phyloP scores from a whole-genome alignment of 2,888 invertebrate species.

The Morpho helenor region DNA sequence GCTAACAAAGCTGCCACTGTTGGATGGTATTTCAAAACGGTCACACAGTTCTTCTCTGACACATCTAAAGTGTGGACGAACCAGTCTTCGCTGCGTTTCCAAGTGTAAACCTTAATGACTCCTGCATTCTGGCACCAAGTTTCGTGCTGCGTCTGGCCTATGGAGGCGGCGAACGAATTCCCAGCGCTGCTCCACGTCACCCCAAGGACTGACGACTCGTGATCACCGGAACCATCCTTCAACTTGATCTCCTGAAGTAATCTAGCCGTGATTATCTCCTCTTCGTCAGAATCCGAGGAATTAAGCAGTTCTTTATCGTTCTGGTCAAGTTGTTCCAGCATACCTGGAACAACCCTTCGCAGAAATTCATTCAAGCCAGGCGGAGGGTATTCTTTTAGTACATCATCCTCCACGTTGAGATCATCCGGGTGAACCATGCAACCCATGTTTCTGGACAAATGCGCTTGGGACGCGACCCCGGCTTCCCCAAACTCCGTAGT shows the following conservation, averaged over 20 bases:
- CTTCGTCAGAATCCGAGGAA: slow-evolving; percentile 65
- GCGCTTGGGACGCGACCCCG: slow-evolving; percentile 48
- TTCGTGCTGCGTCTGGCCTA: slow-evolving; percentile 55
- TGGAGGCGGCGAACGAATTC: slow-evolving; percentile 54
- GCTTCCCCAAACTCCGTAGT: slow-evolving; percentile 48
- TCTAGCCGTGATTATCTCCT: slow-evolving; percentile 48
- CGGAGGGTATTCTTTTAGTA: slow-evolving; percentile 46
- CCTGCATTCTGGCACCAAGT: slow-evolving; percentile 63
- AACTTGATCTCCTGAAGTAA: slow-evolving; percentile 46
- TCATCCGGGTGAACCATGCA: slow-evolving; percentile 45
- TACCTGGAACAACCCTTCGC: slow-evolving; percentile 52
- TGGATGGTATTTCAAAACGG: slow-evolving; percentile 55
- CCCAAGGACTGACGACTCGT: slow-evolving; percentile 44
- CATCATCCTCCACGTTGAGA: slow-evolving; percentile 40
- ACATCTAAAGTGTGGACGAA: slow-evolving; percentile 51
- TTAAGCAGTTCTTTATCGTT: slow-evolving; percentile 42
- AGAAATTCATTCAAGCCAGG: slow-evolving; percentile 61
- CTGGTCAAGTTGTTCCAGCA: slow-evolving; percentile 59
- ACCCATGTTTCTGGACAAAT: slow-evolving; percentile 40
- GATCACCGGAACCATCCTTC: slow-evolving; percentile 54
- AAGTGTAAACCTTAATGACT: slow-evolving; percentile 50
- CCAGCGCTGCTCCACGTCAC: slow-evolving; percentile 60
- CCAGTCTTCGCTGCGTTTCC: slow-evolving; percentile 68
- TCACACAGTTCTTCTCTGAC: slow-evolving; percentile 58
- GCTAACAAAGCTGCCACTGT: slow-evolving; percentile 51